Base-by-base conservation (phyloP, 2,888 invertebrate species). In the Watsonalla binaria region DNA sequence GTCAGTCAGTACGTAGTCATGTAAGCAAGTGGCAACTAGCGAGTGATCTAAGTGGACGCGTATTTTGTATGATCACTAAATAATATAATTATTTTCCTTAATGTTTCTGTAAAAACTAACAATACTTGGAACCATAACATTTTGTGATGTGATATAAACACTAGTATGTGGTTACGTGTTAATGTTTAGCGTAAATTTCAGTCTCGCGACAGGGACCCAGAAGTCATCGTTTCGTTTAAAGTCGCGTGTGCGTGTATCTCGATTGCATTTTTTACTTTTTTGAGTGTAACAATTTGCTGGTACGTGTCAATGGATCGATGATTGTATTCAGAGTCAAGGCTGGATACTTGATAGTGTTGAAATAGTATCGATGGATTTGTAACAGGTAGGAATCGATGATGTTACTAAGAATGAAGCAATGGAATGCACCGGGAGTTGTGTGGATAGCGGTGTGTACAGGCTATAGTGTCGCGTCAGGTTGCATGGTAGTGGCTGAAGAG, bases 281-380 rank as follows among this genome's bases (percentile, higher is more conserved):
- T 11, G 9, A 14, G 14, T 37, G 49, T 49, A 37, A 15, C 14
- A 37, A 35, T 48, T 13, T 15, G n/a, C n/a, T 13, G 13, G 14
- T 11, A 37, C 14, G 1, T 49, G 37, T 49, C 49, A 37, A 49
- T 49, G 49, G 49, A 37, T 49, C 37, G 37, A 33, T 49, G 37
- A 49, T 14, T 37, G 49, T 49, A 15, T 39, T 49, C 14, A 8
- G 13, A 15, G 37, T 35, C 48, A 58, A 45, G 7, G 59, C 47
- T 39, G 51, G 54, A 7, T 49, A 56, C 45, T 52, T 48, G 37
- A 48, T 49, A 51, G 56, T 54, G 54, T 58, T 52, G 51, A 4
- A 50, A 59, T 59, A 63, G 63, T 63, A 61, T 76, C 77, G 64
- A 87, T 87, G 87, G 85, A 80, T 76, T 74, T 78, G 67, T 86